These are phyloP conservation scores for Poeciliopsis presidionis DNA, from an alignment of 2,797 vertebrate species.

Conservation along the genomic window DNA sequence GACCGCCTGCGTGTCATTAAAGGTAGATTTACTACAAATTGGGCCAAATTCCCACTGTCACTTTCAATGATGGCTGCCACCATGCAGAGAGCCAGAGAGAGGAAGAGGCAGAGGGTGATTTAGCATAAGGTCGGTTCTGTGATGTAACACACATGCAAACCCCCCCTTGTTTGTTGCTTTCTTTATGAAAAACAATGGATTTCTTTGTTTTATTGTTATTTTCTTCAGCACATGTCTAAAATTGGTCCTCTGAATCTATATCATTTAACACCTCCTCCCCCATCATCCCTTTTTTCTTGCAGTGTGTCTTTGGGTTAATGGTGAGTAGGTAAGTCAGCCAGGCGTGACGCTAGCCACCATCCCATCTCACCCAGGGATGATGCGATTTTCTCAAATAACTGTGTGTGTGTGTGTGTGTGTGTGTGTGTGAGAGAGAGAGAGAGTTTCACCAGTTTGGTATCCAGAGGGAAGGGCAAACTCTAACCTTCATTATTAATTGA, in stretches of 20 bases:
- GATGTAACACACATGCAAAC: constrained; percentile 27
- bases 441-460: constrained; percentile 29
- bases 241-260: background rate
- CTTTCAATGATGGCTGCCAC: constrained; percentile 93
- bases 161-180: constrained; percentile 1
- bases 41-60: constrained; percentile 97
- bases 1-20: constrained; percentile 85
- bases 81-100: constrained; percentile 64
- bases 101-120: constrained; percentile 51
- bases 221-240: background rate
- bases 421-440: background rate
- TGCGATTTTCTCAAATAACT: constrained; percentile 87
- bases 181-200: constrained; percentile 9
- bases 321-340: constrained; percentile 84
- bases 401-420: constrained; percentile 9
- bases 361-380: constrained; percentile 83
- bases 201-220: background rate
- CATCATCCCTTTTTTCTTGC: background rate
- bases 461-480: constrained; percentile 68
- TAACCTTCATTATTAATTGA: constrained; percentile 95
- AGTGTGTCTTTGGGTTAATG: constrained; percentile 77
- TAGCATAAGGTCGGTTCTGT: constrained; percentile 20
- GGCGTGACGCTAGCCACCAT: constrained; percentile 79
- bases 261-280: background rate
- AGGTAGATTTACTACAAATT: constrained; percentile 97